A percentile compares a stretch with the other conserved stretches of the same genome.
Conservation (phyloP, 1,140 invertebrate genomes). For the Spodoptera frugiperda region DNA sequence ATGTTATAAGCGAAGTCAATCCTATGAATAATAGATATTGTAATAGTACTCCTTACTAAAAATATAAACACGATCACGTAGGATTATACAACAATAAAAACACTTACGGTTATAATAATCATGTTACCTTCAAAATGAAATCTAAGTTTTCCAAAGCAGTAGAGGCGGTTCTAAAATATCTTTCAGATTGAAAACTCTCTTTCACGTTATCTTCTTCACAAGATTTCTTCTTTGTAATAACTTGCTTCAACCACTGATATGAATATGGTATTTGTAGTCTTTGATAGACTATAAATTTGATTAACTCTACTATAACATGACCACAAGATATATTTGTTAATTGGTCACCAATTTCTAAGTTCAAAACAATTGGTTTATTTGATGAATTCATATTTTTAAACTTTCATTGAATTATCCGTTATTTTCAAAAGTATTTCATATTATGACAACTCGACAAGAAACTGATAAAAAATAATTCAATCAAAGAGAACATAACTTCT, state of each 20-base stretch:
- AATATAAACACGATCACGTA: too few species aligned
- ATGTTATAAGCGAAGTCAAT: not conserved
- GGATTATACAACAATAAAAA: too few species aligned
- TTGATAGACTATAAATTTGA: slow-evolving; percentile 84
- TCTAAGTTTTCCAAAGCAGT: slow-evolving; percentile 79
- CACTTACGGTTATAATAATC: too few species aligned
- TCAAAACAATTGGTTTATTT: slow-evolving; percentile 58
- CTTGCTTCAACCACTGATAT: slow-evolving; percentile 82
- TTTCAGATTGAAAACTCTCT: slow-evolving; percentile 78
- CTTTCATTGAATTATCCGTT: not conserved
- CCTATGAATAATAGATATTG: too few species aligned
- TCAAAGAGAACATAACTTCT: too few species aligned
- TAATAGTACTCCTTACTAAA: too few species aligned
- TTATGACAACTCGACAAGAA: too few species aligned
- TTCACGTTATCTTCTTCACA: slow-evolving; percentile 58
- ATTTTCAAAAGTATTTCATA: not conserved
- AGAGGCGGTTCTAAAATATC: slow-evolving; percentile 77
- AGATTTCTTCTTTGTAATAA: slow-evolving; percentile 76
- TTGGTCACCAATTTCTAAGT: slow-evolving; percentile 78
- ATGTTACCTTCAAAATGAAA: slow-evolving; percentile 77
- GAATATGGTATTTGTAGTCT: slow-evolving; percentile 83
- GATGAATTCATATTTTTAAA: slow-evolving; percentile 38
- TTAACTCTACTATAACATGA: slow-evolving; percentile 79
- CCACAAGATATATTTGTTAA: slow-evolving; percentile 81
- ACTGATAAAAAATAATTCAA: too few species aligned